Evolutionary conservation across 2,113 vertebrate species (phyloP), one percentile per base, ranked within the genome.

Genomic region (Dasypus novemcinctus): DNA sequence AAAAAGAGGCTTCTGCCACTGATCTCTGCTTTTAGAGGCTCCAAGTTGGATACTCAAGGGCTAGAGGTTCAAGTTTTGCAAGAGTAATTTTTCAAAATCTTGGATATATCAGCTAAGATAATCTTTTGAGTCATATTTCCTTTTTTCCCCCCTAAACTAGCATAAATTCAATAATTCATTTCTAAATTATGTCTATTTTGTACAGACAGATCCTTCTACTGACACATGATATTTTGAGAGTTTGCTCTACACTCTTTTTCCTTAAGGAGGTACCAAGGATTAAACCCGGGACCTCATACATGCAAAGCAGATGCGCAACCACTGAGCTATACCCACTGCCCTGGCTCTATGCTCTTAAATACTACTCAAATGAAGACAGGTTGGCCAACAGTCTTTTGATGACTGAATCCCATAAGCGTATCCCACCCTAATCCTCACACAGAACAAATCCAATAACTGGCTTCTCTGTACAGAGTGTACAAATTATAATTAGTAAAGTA

Each of bases 11-110:
- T 87, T 11, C 52, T 49, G 23, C 17, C 38, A 78, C 59, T 94
- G 75, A 57, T 25, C 29, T 61, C 29, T 81, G 2, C 5, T 68
- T 71, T 92, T 63, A n/a, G 7, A 79, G 17, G 13, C 13, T 33
- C 57, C 36, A 49, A 63, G 68, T 2, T 49, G 49, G n/a, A 69
- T 17, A 92, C 2, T 71, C 18, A 80, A 64, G 11, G 68, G 29
- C 14, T 38, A 84, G 21, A 66, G 33, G 74, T 84, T 11, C 27
- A 33, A 49, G 23, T 36, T 80, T 85, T 80, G 7, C 38, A 93
- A 83, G 29, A 83, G 18, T 68, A 78, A 87, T 75, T 89, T 89
- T 94, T 52, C 57, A 91, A 94, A 91, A 87, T 21, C 49, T 93
- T 81, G 79, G 82, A 91, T 43, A 8, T 21, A 79, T 43, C 33